phyloP scores from a whole-genome alignment of 2,888 invertebrate species.

The Tetragonula carbonaria region DNA sequence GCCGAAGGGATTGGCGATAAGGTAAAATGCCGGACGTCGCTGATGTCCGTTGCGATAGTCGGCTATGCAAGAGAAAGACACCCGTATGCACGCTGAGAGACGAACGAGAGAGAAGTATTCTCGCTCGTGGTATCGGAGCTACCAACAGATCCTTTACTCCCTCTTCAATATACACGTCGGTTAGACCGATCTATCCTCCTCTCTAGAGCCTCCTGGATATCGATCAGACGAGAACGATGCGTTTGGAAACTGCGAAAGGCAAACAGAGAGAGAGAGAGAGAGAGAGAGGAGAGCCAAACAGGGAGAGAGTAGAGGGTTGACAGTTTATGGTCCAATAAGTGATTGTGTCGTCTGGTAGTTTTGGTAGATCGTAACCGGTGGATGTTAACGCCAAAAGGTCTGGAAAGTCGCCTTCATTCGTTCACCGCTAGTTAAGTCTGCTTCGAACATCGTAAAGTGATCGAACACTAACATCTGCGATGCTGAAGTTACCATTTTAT shows the following conservation, averaged over 20 bases:
- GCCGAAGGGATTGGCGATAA: slow-evolving; percentile 77
- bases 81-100: slow-evolving; percentile 9
- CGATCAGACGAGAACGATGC: slow-evolving; percentile 43
- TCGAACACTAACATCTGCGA: background rate
- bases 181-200: slow-evolving; percentile 53
- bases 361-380: slow-evolving; percentile 20
- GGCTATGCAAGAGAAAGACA: slow-evolving; percentile 41
- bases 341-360: slow-evolving; percentile 46
- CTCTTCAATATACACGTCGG: slow-evolving; percentile 45
- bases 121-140: slow-evolving; percentile 39
- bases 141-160: slow-evolving; percentile 54
- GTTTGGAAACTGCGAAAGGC: slow-evolving; percentile 28
- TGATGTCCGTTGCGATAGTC: slow-evolving; percentile 73
- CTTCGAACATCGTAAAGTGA: slow-evolving; percentile 18
- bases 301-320: slow-evolving; percentile 28
- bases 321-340: slow-evolving; percentile 53
- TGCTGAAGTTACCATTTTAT: background rate
- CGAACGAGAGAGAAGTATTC: slow-evolving; percentile 35
- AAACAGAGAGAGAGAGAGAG: slow-evolving; percentile 35
- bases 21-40: slow-evolving; percentile 76
- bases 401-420: slow-evolving; percentile 4
- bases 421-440: background rate
- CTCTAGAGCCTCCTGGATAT: slow-evolving; percentile 33
- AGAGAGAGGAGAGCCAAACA: background rate
- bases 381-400: slow-evolving; percentile 24